A percentile compares a stretch with the other conserved stretches of the same genome.
These are phyloP conservation scores for Notarius lentiginosus DNA, from an alignment of 2,113 vertebrate genomes.

Conservation along the genomic window DNA sequence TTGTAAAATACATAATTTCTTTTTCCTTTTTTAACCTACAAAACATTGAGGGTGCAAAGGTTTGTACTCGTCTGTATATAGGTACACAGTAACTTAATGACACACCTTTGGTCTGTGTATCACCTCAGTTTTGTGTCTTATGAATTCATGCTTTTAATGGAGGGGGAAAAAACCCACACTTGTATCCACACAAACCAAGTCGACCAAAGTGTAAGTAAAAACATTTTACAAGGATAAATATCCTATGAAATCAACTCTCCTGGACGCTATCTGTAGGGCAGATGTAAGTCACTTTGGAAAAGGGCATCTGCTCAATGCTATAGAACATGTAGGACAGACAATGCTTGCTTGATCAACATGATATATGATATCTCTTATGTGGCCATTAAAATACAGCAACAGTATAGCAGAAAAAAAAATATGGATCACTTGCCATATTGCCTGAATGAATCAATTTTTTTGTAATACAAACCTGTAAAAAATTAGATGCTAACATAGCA, in stretches of 20 bases:
- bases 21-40: background rate
- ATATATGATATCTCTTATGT: background rate
- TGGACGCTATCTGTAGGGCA: background rate
- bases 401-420: background rate
- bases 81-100: background rate
- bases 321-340: background rate
- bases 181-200: conserved; percentile 48
- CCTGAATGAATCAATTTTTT: background rate
- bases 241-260: background rate
- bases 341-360: background rate
- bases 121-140: background rate
- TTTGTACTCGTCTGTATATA: background rate
- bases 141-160: background rate
- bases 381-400: background rate
- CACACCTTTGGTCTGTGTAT: background rate
- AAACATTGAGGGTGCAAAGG: background rate
- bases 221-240: conserved; percentile 16
- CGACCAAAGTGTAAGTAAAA: conserved; percentile 46
- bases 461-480: background rate
- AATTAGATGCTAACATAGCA: background rate
- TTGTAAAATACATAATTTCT: background rate
- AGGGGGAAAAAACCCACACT: conserved; percentile 39
- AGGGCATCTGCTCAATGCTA: background rate
- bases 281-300: background rate
- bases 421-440: background rate